These are phyloP conservation scores for Lordiphosa mommai DNA, from an alignment of 1,140 invertebrate species.

Conservation along the genomic window DNA sequence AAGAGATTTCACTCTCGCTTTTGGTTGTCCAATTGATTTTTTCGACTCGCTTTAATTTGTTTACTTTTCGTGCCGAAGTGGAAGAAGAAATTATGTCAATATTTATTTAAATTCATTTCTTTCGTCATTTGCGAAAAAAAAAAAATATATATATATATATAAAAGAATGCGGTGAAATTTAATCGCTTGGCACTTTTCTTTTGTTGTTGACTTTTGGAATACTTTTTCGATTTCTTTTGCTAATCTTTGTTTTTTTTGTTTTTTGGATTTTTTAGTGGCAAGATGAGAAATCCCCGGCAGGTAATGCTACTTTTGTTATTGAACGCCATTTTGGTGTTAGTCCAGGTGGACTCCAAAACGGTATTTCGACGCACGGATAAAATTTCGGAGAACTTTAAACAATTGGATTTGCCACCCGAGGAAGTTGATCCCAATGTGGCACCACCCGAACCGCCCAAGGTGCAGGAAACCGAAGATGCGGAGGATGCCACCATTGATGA, in stretches of 20 bases:
- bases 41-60: slow-evolving; percentile 28
- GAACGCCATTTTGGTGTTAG: slow-evolving; percentile 19
- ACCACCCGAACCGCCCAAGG: slow-evolving; percentile 41
- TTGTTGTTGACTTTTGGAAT: slow-evolving; percentile 42
- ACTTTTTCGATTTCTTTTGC: slow-evolving; percentile 28
- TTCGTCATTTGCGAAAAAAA: slow-evolving; percentile 30
- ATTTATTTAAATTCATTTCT: slow-evolving; percentile 77
- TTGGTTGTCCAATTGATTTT: slow-evolving; percentile 32
- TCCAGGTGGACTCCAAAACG: slow-evolving; percentile 43
- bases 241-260: background rate
- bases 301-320: slow-evolving; percentile 40
- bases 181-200: slow-evolving; percentile 40
- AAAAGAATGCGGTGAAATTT: slow-evolving; percentile 60
- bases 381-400: slow-evolving; percentile 74
- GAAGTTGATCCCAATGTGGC: slow-evolving; percentile 77
- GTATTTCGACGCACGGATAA: slow-evolving; percentile 66
- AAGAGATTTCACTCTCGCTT: slow-evolving; percentile 72
- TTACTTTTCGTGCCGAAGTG: background rate
- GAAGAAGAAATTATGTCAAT: slow-evolving; percentile 69
- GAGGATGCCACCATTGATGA: slow-evolving; percentile 31
- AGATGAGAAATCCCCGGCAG: slow-evolving; percentile 28
- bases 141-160: no score
- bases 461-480: slow-evolving; percentile 12
- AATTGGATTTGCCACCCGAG: slow-evolving; percentile 67
- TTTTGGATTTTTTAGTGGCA: background rate